Evolutionary conservation across 2,888 invertebrate genomes (phyloP).

Genomic region (Drosophila atroscutellata): DNA sequence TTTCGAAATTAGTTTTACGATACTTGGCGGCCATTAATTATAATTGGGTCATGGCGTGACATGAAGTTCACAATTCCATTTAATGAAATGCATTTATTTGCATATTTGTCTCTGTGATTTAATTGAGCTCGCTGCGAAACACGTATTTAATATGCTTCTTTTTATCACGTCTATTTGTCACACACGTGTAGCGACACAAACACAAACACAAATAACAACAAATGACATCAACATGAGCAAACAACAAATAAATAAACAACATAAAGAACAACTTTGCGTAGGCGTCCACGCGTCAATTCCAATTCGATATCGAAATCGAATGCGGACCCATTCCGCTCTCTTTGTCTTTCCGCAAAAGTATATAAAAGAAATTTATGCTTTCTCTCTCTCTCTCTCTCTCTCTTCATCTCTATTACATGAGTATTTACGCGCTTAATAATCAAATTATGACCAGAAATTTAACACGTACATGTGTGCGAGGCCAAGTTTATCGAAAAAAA

Average conservation of each 20-base stretch:
- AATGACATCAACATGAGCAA: conserved; percentile 35
- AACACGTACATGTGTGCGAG: not conserved
- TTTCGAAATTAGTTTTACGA: conserved; percentile 49
- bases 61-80: conserved; percentile 43
- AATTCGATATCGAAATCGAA: conserved; percentile 14
- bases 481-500: conserved; percentile 22
- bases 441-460: conserved; percentile 11
- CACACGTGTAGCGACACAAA: conserved; percentile 22
- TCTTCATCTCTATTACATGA: conserved; percentile 16
- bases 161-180: conserved; percentile 38
- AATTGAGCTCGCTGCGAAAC: conserved; percentile 45
- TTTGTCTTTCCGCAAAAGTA: conserved; percentile 13
- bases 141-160: conserved; percentile 46
- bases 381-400: conserved; percentile 2
- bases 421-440: conserved; percentile 46
- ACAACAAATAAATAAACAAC: conserved; percentile 41
- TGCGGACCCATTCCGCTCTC: not conserved
- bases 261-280: conserved; percentile 36
- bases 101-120: conserved; percentile 60
- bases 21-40: conserved; percentile 47
- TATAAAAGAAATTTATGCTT: conserved; percentile 37
- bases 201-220: conserved; percentile 26
- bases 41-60: conserved; percentile 49
- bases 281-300: conserved; percentile 44
- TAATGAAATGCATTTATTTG: conserved; percentile 73